Percentiles rank a stretch among this genome's conserved stretches.
Evolutionary conservation across 2,888 invertebrate species (phyloP).

Genomic region (Drosophila histrio): DNA sequence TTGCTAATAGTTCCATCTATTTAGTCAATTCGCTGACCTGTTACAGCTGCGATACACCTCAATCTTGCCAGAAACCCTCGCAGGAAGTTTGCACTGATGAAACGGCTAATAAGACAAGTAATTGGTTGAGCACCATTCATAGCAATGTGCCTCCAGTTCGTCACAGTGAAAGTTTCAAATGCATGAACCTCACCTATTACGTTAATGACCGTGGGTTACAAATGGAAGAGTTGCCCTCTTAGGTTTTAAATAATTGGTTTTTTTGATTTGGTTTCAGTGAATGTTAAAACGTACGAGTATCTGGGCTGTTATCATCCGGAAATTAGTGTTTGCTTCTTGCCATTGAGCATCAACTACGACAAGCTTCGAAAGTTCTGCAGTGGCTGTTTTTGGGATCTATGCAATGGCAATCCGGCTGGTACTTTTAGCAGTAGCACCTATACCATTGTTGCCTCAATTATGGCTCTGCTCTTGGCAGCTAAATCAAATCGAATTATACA

Average conservation of each 20-base stretch:
- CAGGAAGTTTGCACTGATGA: conserved; percentile 25
- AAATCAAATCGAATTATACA: not conserved
- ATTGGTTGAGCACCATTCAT: conserved; percentile 14
- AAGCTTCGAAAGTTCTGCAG: not conserved
- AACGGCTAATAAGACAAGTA: conserved; percentile 38
- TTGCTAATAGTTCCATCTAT: not conserved
- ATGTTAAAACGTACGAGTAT: not conserved
- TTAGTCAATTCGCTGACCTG: conserved; percentile 44
- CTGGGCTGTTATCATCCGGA: conserved; percentile 40
- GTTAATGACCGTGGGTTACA: conserved; percentile 10
- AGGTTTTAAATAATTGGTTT: not conserved
- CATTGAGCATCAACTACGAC: not conserved
- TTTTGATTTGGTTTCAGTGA: conserved; percentile 14
- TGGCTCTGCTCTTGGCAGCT: not conserved
- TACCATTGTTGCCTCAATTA: not conserved
- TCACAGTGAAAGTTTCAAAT: conserved; percentile 18
- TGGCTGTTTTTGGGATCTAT: conserved; percentile 26
- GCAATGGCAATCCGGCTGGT: conserved; percentile 50
- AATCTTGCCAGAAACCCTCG: conserved; percentile 12
- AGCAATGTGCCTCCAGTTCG: conserved; percentile 3
- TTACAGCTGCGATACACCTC: conserved; percentile 32
- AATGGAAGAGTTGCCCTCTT: not conserved
- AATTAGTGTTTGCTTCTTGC: conserved; percentile 18
- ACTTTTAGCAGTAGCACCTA: conserved; percentile 22
- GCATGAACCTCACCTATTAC: conserved; percentile 37